Evolutionary conservation across 2,113 vertebrate species (phyloP), one percentile per base, ranked within the genome.

Genomic region (Ctenodactylus gundi): DNA sequence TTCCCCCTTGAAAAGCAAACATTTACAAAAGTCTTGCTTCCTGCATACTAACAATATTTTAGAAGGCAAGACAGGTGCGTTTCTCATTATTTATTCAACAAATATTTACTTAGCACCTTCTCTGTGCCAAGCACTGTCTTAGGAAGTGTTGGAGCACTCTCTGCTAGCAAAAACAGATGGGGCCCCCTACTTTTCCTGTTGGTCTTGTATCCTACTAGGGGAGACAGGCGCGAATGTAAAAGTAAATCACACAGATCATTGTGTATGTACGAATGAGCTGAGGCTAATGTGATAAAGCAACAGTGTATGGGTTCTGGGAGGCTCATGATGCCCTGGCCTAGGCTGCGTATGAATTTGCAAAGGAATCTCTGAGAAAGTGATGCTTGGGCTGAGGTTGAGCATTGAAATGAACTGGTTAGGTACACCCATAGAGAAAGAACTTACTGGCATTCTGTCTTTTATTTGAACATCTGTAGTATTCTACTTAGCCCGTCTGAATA

Each of bases 61-160:
- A 67, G 80, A 67, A 41, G 68, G 85, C 7, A 64, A 96, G 83
- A 91, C 87, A 93, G 90, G 92, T 91, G 36, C 91, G 57, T 83
- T 96, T 97, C 92, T 91, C 60, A 88, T 73, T 89, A 77, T 67
- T 73, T 85, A 67, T 53, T 82, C 75, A 93, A 46, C 75, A 95
- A 78, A 93, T 94, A 94, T 95, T 96, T 96, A 93, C 84, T 89
- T 89, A 94, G 68, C 44, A 80, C 90, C 64, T 93, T 93, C 49
- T 49, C 36, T 27, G 39, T 82, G 75, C 89, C 39, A 76, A 90
- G 5, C 41, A 20, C 55, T 41, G 6, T 93, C 80, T 88, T 82
- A 91, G 44, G n/a, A n/a, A n/a, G 75, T 89, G 39, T 85, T 78
- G 75, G 75, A 83, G 53, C 34, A 93, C 14, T 83, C 62, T 18